Evolutionary conservation across 2,888 invertebrate genomes (phyloP), one percentile per base, ranked within the genome.

Genomic region (Leptinotarsa haldemani): DNA sequence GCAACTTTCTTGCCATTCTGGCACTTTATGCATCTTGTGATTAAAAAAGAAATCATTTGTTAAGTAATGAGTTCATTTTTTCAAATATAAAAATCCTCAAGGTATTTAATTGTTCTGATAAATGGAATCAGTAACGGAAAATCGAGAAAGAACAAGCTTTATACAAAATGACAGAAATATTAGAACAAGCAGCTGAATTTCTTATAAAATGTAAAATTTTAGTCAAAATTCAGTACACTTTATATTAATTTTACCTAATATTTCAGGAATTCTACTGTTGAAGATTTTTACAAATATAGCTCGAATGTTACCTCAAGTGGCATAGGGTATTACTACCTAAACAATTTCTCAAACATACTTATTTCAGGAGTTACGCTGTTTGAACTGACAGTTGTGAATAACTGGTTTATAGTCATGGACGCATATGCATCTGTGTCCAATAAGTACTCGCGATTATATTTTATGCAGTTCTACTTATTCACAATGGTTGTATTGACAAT

Each of bases 391-490:
- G 95, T 96, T 15, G 95, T 96, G 73, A 97, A 96, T 87, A 96
- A 96, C 88, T 97, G 97, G 97, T 96, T 96, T 83, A 94, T 96
- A 73, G 91, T 95, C 30, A 97, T 97, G 97, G 95, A 96, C 85
- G 96, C 94, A 1, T 94, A 93, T 84, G 93, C 94, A 1, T 89
- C 91, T 0, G 93, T 93, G 20, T 91, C 92, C 0, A 90, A 75
- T 16, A 90, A 93, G 83, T 94, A 93, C 87, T 93, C 93, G 70
- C 53, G 96, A 79, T 87, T 94, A n/a, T 97, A 94, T 85, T 96
- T 97, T 85, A 96, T 96, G 94, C 89, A 91, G 53, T 97, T 96
- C 88, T 96, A 96, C 87, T 88, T 97, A 67, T 93, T 94, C 82
- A 96, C 95, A 70, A 95, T 96, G 96, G 95, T 94, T 75, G 95